phyloP scores from a whole-genome alignment of 2,888 invertebrate genomes.

The Nebria brevicollis region DNA sequence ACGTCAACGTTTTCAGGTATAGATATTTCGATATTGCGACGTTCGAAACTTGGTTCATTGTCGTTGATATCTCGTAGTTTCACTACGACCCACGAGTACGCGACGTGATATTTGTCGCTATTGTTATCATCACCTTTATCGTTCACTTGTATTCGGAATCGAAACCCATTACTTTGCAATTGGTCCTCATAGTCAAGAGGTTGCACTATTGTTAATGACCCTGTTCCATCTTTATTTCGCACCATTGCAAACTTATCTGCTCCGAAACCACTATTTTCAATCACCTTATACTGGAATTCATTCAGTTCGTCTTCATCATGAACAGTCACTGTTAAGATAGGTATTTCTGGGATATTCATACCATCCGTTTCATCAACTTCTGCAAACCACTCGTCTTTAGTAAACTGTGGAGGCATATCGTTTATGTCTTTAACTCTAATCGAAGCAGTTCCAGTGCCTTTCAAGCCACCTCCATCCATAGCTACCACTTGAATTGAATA shows the following conservation, averaged over 20 bases:
- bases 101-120: constrained; percentile 97
- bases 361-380: constrained; percentile 97
- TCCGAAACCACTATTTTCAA: constrained; percentile 94
- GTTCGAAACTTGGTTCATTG: constrained; percentile 95
- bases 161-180: constrained; percentile 93
- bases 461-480: constrained; percentile 93
- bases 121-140: constrained; percentile 95
- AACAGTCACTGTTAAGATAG: constrained; percentile 92
- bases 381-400: constrained; percentile 95
- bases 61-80: constrained; percentile 95
- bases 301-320: constrained; percentile 97
- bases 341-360: constrained; percentile 89
- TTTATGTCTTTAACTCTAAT: constrained; percentile 97
- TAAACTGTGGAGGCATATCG: constrained; percentile 98
- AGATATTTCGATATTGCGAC: constrained; percentile 91
- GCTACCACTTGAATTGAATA: constrained; percentile 97
- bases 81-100: constrained; percentile 94
- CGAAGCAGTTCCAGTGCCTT: constrained; percentile 94
- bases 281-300: constrained; percentile 94
- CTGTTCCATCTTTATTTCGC: constrained; percentile 93
- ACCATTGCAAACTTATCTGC: constrained; percentile 98
- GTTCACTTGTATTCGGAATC: constrained; percentile 93
- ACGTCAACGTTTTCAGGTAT: constrained; percentile 93
- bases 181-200: constrained; percentile 95
- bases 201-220: constrained; percentile 94